Evolutionary conservation across 2,888 invertebrate genomes (phyloP).

Genomic region (Pyrocoelia pectoralis): DNA sequence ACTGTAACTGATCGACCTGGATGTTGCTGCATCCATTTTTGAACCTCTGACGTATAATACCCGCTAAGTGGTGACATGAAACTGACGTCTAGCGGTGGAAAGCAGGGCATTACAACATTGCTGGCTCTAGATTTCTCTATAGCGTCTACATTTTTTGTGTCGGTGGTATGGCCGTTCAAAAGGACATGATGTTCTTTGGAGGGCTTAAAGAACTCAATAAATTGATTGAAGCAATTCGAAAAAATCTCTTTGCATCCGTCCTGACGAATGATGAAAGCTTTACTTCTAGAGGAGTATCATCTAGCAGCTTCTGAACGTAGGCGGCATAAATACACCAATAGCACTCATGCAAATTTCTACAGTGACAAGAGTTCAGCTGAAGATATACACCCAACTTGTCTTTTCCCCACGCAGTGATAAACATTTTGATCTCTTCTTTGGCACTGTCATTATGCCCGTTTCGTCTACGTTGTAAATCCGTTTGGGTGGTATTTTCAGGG

Average conservation of each 20-base stretch:
- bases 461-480: constrained; percentile 43
- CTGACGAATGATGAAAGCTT: background rate
- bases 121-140: too few relatives aligned
- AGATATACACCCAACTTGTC: constrained; percentile 13
- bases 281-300: background rate
- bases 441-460: constrained; percentile 37
- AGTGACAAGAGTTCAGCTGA: constrained; percentile 6
- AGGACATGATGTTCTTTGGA: too few relatives aligned
- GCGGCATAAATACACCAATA: constrained; percentile 9
- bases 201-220: too few relatives aligned
- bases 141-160: too few relatives aligned
- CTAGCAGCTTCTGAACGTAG: constrained; percentile 7
- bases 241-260: background rate
- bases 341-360: constrained; percentile 7
- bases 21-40: constrained; percentile 4
- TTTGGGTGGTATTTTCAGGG: background rate
- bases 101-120: constrained; percentile 1
- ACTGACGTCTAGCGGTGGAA: constrained; percentile 3
- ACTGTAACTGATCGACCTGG: constrained; percentile 26
- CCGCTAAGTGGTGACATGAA: background rate
- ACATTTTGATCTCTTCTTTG: constrained; percentile 9
- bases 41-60: background rate
- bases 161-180: too few relatives aligned
- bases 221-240: too few relatives aligned
- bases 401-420: constrained; percentile 10